A percentile compares a stretch with the other conserved stretches of the same genome.
Conservation (phyloP, 2,888 invertebrate species). For the Lobophora halterata region DNA sequence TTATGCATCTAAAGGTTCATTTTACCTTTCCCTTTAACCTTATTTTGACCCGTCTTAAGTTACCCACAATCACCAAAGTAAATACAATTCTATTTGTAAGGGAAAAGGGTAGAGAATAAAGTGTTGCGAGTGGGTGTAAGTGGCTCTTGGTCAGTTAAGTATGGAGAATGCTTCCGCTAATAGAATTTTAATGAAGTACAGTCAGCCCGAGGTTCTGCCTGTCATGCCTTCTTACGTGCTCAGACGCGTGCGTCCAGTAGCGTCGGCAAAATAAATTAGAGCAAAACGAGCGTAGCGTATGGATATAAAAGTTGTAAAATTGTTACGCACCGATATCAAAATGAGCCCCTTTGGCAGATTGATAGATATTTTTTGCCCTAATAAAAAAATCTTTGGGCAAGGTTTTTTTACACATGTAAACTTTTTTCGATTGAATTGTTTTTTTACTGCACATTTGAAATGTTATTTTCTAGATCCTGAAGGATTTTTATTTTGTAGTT, state of each 20-base stretch:
- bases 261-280: conserved; percentile 39
- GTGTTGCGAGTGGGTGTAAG: conserved; percentile 15
- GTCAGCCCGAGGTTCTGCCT: conserved; percentile 72
- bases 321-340: no score
- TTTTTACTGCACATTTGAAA: no score
- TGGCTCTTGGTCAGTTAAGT: conserved; percentile 26
- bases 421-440: no score
- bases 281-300: conserved; percentile 15
- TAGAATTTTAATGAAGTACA: conserved; percentile 81
- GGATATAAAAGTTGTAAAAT: no score
- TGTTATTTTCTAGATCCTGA: no score
- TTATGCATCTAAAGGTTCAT: not conserved
- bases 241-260: conserved; percentile 59
- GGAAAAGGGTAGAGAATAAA: conserved; percentile 32
- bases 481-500: no score
- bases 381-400: no score
- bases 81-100: conserved; percentile 17
- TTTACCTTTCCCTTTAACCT: no score
- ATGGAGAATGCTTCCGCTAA: conserved; percentile 77
- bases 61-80: conserved; percentile 19
- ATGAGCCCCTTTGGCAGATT: no score
- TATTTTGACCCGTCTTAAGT: no score
- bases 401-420: no score
- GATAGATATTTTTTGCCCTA: no score
- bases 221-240: conserved; percentile 76